A percentile compares a stretch with the other conserved stretches of the same genome.
Evolutionary conservation across 1,140 invertebrate genomes (phyloP).

Genomic region (Anastrepha ludens): DNA sequence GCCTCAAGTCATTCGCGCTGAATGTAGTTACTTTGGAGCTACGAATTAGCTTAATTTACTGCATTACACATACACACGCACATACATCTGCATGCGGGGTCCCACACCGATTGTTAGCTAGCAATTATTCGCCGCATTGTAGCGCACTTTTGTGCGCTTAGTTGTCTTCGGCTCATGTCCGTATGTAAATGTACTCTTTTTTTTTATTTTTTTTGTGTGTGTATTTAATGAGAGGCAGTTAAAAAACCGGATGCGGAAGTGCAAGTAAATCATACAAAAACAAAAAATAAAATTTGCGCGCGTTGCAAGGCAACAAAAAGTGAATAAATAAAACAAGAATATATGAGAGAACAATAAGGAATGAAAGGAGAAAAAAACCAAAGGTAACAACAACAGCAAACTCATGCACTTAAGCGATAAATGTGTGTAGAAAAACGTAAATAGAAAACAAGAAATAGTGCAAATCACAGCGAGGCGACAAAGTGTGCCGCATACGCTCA

Average conservation of each 20-base stretch:
- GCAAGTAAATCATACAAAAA: constrained; percentile 12
- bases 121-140: neutral
- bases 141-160: neutral
- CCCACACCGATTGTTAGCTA: neutral
- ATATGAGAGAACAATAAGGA: constrained; percentile 12
- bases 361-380: neutral
- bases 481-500: constrained; percentile 16
- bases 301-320: constrained; percentile 44
- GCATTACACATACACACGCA: neutral
- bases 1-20: neutral
- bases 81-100: neutral
- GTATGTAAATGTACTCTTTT: neutral
- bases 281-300: neutral
- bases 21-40: neutral
- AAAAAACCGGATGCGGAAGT: constrained; percentile 21
- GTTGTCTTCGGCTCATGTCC: neutral
- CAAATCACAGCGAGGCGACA: constrained; percentile 7
- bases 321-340: constrained; percentile 11
- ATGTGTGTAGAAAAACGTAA: neutral
- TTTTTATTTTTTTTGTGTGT: constrained; percentile 11
- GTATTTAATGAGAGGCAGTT: constrained; percentile 7
- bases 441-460: constrained; percentile 31
- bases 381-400: constrained; percentile 7
- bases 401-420: neutral
- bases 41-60: neutral